Conservation (phyloP, 2,113 vertebrate genomes). For the Hypocryptadius cinnamomeus region DNA sequence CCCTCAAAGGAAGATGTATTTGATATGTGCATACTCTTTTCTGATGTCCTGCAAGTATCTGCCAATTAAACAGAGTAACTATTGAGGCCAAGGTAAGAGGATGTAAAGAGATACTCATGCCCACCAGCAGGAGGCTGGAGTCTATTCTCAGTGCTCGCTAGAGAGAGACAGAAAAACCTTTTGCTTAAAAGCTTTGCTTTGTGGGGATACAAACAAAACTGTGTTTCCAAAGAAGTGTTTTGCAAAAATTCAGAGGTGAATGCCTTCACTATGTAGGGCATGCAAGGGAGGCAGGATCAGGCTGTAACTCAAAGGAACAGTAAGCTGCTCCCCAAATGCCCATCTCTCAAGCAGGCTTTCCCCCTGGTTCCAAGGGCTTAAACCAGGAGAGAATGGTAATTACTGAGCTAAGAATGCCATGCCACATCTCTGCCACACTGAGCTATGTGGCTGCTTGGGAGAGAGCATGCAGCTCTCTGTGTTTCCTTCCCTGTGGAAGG, state of each 20-base stretch:
- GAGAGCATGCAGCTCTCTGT: not conserved
- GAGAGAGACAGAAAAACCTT: not conserved
- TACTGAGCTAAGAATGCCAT: not conserved
- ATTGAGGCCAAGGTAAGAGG: not conserved
- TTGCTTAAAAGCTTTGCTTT: not conserved
- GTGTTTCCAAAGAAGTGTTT: not conserved
- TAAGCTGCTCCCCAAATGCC: not conserved
- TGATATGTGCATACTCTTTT: not conserved
- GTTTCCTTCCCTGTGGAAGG: not conserved
- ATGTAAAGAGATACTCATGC: not conserved
- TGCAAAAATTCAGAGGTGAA: not conserved
- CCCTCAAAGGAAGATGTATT: not conserved
- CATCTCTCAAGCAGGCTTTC: not conserved
- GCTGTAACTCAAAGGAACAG: not conserved
- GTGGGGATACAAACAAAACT: not conserved
- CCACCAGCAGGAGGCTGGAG: not conserved
- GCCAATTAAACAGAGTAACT: not conserved
- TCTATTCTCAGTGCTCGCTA: not conserved
- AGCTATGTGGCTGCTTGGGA: rapidly evolving
- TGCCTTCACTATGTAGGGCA: not conserved
- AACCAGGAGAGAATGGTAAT: not conserved
- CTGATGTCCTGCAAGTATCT: not conserved
- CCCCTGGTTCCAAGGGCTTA: not conserved
- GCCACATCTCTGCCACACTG: not conserved
- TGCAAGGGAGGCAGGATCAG: rapidly evolving